These are phyloP conservation scores for Torymus auratus DNA, from an alignment of 2,888 invertebrate genomes.

Conservation along the genomic window DNA sequence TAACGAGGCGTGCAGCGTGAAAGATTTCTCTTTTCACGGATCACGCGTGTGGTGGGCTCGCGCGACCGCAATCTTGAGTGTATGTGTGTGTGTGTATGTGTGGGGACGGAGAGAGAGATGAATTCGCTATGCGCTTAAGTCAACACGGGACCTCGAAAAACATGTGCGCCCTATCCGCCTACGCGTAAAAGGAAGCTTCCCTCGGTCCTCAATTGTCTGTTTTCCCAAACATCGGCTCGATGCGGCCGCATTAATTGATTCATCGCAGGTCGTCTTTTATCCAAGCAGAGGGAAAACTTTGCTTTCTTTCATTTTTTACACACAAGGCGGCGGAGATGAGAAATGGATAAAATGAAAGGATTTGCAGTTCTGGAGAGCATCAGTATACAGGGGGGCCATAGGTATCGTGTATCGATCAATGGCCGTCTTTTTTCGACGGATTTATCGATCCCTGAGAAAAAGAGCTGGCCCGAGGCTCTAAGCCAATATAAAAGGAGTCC, in stretches of 20 bases:
- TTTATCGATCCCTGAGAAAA: conserved; percentile 54
- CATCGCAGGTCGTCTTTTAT: conserved; percentile 1
- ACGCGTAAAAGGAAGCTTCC: conserved; percentile 45
- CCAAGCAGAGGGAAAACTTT: not conserved
- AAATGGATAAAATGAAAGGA: conserved; percentile 62
- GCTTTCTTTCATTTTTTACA: not conserved
- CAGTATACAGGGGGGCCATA: conserved; percentile 62
- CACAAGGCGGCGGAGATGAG: not conserved
- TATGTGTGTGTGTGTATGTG: too few relatives aligned
- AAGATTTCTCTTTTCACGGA: conserved; percentile 22
- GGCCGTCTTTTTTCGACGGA: not conserved
- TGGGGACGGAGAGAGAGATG: conserved; percentile 62
- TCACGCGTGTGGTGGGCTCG: too few relatives aligned
- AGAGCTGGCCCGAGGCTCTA: conserved; percentile 27
- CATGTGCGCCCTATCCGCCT: conserved; percentile 59
- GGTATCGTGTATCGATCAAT: conserved; percentile 37
- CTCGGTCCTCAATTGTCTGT: conserved; percentile 62
- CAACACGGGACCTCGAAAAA: conserved; percentile 66
- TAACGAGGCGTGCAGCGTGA: conserved; percentile 42
- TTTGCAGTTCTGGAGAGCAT: conserved; percentile 68
- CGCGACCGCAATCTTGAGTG: too few relatives aligned
- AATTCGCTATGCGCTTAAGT: conserved; percentile 76
- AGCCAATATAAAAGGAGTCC: conserved; percentile 43
- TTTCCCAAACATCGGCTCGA: conserved; percentile 67
- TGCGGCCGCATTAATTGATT: conserved; percentile 59